Base-by-base conservation (phyloP, 2,888 invertebrate genomes). In the Podabrus alpinus region DNA sequence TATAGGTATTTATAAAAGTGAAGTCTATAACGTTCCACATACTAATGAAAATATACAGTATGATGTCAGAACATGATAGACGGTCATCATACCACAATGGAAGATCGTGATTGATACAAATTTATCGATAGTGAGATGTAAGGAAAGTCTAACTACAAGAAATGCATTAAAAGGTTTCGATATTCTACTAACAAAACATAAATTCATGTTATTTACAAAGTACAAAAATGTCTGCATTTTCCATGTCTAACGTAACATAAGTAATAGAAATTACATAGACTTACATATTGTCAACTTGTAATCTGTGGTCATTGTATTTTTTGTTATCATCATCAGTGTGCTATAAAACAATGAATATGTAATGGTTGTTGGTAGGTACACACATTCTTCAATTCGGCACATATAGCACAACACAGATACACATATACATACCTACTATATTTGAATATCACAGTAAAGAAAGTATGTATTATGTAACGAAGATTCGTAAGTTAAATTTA, bases 361-460 rank as follows among this genome's bases (percentile, higher is more conserved):
- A 76, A 76, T 80, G 77, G 77, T 76, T 80, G 80, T 79, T 74
- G 76, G 75, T 45, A 13, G 45, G 45, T 45, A 45, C 78, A 81
- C 79, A 76, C 78, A 81, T 79, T 80, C 77, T 79, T 80, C 79
- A 78, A 80, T 84, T 85, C 84, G 84, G 83, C 84, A 85, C 84
- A 83, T 82, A 80, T 82, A 85, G 82, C 84, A 85, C 84, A 84
- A 86, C 83, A 85, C 83, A 85, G 83, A 86, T 81, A 85, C 84
- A 85, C 83, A 82, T 81, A 85, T 84, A 86, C 84, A 85, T 84
- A 86, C 84, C 85, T 85, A 86, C 85, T 86, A 85, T 85, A 85
- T 81, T 85, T 83, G 82, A 84, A 84, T 87, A 87, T 87, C 87
- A 87, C 87, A 87, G 87, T 86, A 86, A 86, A 86, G 84, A 85